Evolutionary conservation across 1,140 invertebrate species (phyloP).

Genomic region (Bombus consobrinus): DNA sequence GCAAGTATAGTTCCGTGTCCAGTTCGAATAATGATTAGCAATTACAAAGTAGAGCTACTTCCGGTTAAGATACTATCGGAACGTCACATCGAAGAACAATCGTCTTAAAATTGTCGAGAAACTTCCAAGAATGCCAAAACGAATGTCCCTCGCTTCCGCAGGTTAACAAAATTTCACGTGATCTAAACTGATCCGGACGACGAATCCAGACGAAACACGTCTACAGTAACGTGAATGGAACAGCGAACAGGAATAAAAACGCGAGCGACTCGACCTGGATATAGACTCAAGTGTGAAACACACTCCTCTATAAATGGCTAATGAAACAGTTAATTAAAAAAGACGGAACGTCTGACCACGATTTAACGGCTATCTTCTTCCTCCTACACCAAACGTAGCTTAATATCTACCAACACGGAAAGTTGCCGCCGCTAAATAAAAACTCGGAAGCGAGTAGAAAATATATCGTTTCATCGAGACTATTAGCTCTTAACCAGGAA

Average conservation of each 20-base stretch:
- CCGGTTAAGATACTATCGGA: not conserved
- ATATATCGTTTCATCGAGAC: not conserved
- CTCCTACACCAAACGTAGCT: not conserved
- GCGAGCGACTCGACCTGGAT: constrained; percentile 57
- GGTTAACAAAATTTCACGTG: not conserved
- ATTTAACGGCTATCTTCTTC: not conserved
- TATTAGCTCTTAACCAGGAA: no score
- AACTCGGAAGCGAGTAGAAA: not conserved
- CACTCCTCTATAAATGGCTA: constrained; percentile 40
- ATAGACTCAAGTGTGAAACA: constrained; percentile 58
- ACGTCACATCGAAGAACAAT: not conserved
- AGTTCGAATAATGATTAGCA: not conserved
- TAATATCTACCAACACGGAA: not conserved
- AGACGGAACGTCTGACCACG: not conserved
- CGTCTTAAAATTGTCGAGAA: not conserved
- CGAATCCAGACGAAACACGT: not conserved
- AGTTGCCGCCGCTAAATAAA: not conserved
- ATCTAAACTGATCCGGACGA: not conserved
- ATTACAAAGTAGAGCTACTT: not conserved
- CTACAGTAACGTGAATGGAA: constrained; percentile 7
- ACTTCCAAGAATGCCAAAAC: not conserved
- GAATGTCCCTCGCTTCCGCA: not conserved
- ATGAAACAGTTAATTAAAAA: constrained; percentile 59
- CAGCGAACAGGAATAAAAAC: constrained; percentile 43
- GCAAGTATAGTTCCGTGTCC: not conserved